Conservation (phyloP, 30 jellyfish, hydroid and myxozoan species). For the Clytia hemisphaerica region DNA sequence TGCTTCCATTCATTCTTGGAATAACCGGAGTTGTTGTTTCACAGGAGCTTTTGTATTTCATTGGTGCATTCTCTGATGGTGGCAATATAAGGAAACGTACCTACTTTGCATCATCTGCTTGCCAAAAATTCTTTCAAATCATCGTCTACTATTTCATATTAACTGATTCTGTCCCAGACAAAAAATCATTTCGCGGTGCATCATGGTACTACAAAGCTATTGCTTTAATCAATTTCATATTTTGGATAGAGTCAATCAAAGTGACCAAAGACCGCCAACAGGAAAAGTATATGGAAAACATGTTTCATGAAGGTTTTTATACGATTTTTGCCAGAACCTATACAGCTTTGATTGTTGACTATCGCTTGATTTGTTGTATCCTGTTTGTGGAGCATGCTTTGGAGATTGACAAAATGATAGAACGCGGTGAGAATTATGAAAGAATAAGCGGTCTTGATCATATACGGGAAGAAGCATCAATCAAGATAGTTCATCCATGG, state of each 20-base stretch:
- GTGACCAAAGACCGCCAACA: not conserved
- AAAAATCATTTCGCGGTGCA: not conserved
- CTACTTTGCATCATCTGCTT: no score
- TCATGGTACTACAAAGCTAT: conserved; percentile 10
- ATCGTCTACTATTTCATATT: not conserved
- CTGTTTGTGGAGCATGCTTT: conserved; percentile 5
- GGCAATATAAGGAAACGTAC: no score
- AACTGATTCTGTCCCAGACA: not conserved
- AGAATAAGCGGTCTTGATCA: no score
- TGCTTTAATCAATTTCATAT: conserved; percentile 14
- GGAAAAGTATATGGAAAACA: not conserved
- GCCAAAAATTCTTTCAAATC: not conserved
- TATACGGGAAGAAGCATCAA: no score
- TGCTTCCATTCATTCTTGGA: no score
- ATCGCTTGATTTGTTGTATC: conserved; percentile 14
- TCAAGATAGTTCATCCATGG: no score
- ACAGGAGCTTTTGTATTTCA: no score
- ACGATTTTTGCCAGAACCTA: not conserved
- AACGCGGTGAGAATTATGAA: no score
- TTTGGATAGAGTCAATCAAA: conserved; percentile 9
- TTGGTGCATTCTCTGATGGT: no score
- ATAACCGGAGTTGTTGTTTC: no score
- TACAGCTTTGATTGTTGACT: conserved; percentile 1
- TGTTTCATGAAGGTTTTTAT: not conserved
- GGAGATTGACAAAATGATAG: no score